Percentiles rank a stretch among this genome's conserved stretches.
phyloP scores from a whole-genome alignment of 1,140 invertebrate species.

The Macrocentrus cingulum region DNA sequence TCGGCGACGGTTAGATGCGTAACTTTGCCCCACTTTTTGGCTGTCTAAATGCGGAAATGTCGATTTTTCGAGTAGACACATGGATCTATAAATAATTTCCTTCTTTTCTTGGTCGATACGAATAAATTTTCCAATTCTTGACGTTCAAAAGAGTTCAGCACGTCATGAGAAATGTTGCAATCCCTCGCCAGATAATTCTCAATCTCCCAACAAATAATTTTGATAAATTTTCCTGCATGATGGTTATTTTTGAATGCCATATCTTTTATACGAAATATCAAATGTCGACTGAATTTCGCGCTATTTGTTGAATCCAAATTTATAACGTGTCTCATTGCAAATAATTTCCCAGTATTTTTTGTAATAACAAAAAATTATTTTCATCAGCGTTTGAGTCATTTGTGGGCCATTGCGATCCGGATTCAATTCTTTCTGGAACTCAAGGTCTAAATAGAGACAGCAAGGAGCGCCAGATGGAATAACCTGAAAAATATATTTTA shows the following conservation, averaged over 20 bases:
- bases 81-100: conserved; percentile 63
- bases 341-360: conserved; percentile 52
- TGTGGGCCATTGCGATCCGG: conserved; percentile 53
- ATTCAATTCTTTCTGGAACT: conserved; percentile 62
- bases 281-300: conserved; percentile 68
- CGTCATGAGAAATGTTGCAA: conserved; percentile 27
- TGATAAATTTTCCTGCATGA: conserved; percentile 63
- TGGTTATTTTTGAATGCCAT: conserved; percentile 63
- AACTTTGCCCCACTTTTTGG: conserved; percentile 67
- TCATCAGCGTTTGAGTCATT: conserved; percentile 62
- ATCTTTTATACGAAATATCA: conserved; percentile 63
- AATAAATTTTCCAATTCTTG: conserved; percentile 42
- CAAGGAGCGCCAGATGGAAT: conserved; percentile 63
- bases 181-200: conserved; percentile 31
- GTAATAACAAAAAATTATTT: conserved; percentile 56
- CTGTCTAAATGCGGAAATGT: conserved; percentile 69
- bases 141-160: conserved; percentile 40
- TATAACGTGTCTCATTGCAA: conserved; percentile 54
- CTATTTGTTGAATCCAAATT: conserved; percentile 66
- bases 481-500: conserved; percentile 45
- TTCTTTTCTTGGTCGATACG: conserved; percentile 48
- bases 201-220: conserved; percentile 55
- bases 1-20: conserved; percentile 58
- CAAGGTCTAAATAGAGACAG: conserved; percentile 72
- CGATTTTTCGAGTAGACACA: conserved; percentile 71